phyloP scores from a whole-genome alignment of 2,888 invertebrate genomes.

The Myathropa florea region DNA sequence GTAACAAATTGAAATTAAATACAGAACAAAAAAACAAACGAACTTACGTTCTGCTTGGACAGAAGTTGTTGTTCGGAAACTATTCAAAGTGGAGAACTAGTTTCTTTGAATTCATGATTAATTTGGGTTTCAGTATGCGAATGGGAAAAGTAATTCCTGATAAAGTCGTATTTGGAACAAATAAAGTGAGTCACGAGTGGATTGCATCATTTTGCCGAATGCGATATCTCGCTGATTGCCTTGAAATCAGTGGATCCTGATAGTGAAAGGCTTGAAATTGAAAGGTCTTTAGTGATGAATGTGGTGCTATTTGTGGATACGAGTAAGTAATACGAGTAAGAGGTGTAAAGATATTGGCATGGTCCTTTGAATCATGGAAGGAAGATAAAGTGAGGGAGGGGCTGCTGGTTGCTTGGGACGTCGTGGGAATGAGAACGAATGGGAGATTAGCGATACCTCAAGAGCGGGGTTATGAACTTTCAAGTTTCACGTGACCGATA shows the following conservation, averaged over 20 bases:
- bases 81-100: background rate
- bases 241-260: background rate
- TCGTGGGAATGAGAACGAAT: too few species aligned
- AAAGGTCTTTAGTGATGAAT: background rate
- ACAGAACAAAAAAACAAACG: background rate
- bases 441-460: too few species aligned
- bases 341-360: background rate
- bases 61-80: background rate
- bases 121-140: background rate
- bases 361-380: background rate
- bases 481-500: too few species aligned
- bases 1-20: background rate
- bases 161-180: background rate
- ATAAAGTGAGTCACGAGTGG: background rate
- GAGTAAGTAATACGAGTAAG: too few species aligned
- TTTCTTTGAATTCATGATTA: background rate
- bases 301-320: background rate
- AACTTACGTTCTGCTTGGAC: background rate
- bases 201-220: background rate
- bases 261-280: background rate
- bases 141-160: background rate
- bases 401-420: too few species aligned
- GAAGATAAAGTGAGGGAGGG: too few species aligned
- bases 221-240: background rate
- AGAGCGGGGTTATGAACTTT: too few species aligned